Conservation (phyloP, 2,888 invertebrate genomes). For the Aporophyla lueneburgensis region DNA sequence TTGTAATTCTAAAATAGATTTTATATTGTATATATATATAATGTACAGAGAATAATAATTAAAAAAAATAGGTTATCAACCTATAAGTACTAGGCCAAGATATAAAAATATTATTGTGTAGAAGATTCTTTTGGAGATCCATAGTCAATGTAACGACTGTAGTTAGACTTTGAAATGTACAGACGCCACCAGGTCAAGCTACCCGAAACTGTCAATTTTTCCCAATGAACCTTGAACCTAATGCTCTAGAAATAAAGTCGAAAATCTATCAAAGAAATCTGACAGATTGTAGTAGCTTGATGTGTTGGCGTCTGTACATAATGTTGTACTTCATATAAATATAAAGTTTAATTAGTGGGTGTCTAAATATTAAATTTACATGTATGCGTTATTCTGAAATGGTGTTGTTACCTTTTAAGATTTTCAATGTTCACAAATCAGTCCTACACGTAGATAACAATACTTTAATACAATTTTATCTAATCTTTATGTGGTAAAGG, state of each 20-base stretch:
- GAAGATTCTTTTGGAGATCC: constrained; percentile 29
- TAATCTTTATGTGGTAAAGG: neutral
- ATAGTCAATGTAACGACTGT: constrained; percentile 45
- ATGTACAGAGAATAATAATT: constrained; percentile 59
- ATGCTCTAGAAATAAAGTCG: no score
- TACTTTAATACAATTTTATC: constrained; percentile 3
- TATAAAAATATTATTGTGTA: constrained; percentile 48
- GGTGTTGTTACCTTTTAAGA: constrained; percentile 3
- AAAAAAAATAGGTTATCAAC: constrained; percentile 36
- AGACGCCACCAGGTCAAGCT: no score
- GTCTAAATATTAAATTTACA: constrained; percentile 38
- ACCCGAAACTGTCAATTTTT: no score
- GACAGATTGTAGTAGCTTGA: no score
- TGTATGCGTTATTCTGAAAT: constrained; percentile 25
- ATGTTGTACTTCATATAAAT: constrained; percentile 41
- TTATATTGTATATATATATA: constrained; percentile 65
- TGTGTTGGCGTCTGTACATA: no score
- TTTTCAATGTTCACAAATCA: constrained; percentile 24
- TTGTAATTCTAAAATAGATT: constrained; percentile 47
- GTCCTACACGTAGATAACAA: constrained; percentile 9
- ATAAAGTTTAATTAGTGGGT: constrained; percentile 49
- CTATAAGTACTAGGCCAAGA: constrained; percentile 29
- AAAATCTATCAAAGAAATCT: no score
- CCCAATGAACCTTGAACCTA: no score
- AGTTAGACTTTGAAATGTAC: constrained; percentile 44